Evolutionary conservation across 2,888 invertebrate species (phyloP), one percentile per base, ranked within the genome.

Genomic region (Tubulanus polymorphus): DNA sequence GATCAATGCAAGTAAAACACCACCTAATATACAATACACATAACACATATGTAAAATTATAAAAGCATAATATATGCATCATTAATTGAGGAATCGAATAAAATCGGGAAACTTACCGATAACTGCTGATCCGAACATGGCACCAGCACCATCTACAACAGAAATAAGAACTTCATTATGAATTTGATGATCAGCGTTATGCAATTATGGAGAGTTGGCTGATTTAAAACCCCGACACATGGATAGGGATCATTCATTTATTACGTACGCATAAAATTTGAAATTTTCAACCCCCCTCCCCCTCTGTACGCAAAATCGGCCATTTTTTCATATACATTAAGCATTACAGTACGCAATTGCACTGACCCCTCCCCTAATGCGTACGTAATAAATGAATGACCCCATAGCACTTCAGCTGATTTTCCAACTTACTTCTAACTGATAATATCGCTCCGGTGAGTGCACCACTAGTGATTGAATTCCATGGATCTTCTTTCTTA

Each of bases 401-500:
- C n/a, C n/a, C n/a, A n/a, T n/a, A n/a, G n/a, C n/a, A n/a, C n/a
- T n/a, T n/a, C n/a, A n/a, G n/a, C n/a, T n/a, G n/a, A n/a, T n/a
- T n/a, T n/a, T 30, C 26, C 49, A 54, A 68, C 78, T 91, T 91
- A 83, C 90, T 93, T 82, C 97, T 85, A n/a, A 95, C 92, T 30
- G 97, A 93, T 60, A 99, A 82, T 65, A 97, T 89, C 41, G 93
- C 97, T 53, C 99, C 97, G 27, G 99, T 99, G 0, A 92, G 85
- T 8, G 95, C 95, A 0, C 97, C 99, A 67, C 79, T 79, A 3
- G 73, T 69, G 50, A 81, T 81, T 18, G 79, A 76, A 60, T 81
- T 97, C 93, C 95, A 95, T 0, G 97, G 96, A 77, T 99, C 97
- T 82, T 97, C 97, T 77, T 95, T 97, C 81, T 93, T 89, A 61